Evolutionary conservation across 2,888 invertebrate species (phyloP), one percentile per base, ranked within the genome.

Genomic region (Elysia crispata): DNA sequence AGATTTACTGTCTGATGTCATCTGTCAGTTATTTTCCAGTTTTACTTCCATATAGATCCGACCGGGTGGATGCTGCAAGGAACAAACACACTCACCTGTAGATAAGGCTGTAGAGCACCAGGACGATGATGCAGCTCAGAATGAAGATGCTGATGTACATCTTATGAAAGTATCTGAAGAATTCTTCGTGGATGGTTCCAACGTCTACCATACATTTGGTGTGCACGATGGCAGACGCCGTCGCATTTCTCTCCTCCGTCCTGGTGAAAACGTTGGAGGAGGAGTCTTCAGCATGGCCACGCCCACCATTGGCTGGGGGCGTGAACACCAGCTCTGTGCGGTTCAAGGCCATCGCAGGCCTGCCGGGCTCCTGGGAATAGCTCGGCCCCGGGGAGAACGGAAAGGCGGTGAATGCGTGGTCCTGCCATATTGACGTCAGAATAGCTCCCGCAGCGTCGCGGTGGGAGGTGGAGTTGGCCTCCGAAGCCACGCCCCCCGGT

Each of bases 61-160:
- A n/a, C n/a, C n/a, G n/a, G n/a, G n/a, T n/a, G n/a, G n/a, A n/a
- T n/a, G n/a, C n/a, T n/a, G n/a, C n/a, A n/a, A n/a, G n/a, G n/a
- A n/a, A n/a, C n/a, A n/a, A n/a, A n/a, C n/a, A n/a, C n/a, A n/a
- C n/a, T 60, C 15, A 79, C 79, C 86, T 84, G 80, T 89, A 88
- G 66, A 92, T 91, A 41, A 91, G 86, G 15, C 87, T 85, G 83
- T 92, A 92, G 25, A 92, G 86, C 20, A 90, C 85, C 33, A 91
- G 87, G 18, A 92, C 91, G 18, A 90, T 86, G 25, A 91, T 82
- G 54, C 91, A 88, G 77, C 89, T 90, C 18, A 91, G 83, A 5
- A 89, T 86, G 81, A 90, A 92, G 74, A 89, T 86, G 11, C 88
- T 85, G 0, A 87, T 87, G 85, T 90, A 90, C 41, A 89, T 85